Percentiles rank a stretch among this genome's conserved stretches.
These are phyloP conservation scores for Antitype chi DNA, from an alignment of 2,888 invertebrate genomes.

Conservation along the genomic window DNA sequence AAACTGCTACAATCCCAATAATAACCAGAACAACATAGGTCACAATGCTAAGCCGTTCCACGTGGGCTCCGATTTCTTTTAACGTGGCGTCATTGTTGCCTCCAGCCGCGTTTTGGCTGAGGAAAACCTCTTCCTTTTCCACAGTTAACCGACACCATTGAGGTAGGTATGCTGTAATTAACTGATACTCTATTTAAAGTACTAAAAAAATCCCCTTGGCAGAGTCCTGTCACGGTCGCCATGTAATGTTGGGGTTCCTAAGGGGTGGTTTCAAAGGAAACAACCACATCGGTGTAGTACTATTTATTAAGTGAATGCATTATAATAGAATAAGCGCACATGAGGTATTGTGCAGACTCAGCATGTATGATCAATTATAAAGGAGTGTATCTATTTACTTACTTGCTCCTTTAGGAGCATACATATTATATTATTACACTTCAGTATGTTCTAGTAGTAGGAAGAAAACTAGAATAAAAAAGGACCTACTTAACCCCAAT, in stretches of 20 bases:
- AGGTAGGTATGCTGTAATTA: not conserved
- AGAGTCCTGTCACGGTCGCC: not conserved
- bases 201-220: not conserved
- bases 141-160: not conserved
- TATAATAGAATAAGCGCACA: too few species aligned
- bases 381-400: too few species aligned
- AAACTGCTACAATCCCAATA: not conserved
- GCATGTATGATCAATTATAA: too few species aligned
- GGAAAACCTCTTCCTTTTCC: not conserved
- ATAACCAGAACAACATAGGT: slow-evolving; percentile 2
- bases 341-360: too few species aligned
- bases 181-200: not conserved
- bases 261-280: not conserved
- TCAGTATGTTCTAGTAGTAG: not conserved
- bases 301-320: too few species aligned
- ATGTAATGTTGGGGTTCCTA: not conserved
- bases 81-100: slow-evolving; percentile 10
- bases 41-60: not conserved
- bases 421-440: too few species aligned
- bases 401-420: too few species aligned
- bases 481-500: not conserved
- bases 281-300: too few species aligned
- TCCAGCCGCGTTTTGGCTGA: slow-evolving; percentile 2
- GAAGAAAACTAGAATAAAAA: not conserved
- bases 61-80: slow-evolving; percentile 2